These are phyloP conservation scores for Leptinotarsa undecemlineata DNA, from an alignment of 1,140 invertebrate species.

Conservation along the genomic window DNA sequence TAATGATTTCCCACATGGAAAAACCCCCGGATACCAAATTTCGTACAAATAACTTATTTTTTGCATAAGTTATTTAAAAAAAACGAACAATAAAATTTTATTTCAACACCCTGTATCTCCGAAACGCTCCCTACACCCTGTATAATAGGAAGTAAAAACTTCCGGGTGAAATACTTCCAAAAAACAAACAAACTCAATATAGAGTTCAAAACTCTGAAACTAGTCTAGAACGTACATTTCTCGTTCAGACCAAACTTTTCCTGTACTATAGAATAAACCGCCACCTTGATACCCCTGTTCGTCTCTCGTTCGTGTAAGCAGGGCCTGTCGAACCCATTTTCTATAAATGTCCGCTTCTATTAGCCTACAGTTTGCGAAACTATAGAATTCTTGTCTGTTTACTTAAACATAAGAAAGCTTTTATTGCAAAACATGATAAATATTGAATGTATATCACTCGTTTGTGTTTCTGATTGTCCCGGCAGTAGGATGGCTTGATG, in stretches of 20 bases:
- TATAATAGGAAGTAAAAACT: too few species aligned
- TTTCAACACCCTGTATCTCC: too few species aligned
- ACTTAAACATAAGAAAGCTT: constrained; percentile 43
- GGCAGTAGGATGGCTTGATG: constrained; percentile 40
- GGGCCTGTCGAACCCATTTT: constrained; percentile 33
- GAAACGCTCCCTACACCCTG: too few species aligned
- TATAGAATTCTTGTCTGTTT: constrained; percentile 48
- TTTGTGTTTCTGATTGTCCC: constrained; percentile 39
- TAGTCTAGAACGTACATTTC: too few species aligned
- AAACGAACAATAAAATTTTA: too few species aligned
- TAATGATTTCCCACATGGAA: too few species aligned
- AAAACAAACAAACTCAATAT: too few species aligned
- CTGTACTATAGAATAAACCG: not conserved
- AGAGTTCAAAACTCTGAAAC: too few species aligned
- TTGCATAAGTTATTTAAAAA: too few species aligned
- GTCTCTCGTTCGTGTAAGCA: not conserved
- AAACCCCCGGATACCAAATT: too few species aligned
- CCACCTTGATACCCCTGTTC: not conserved
- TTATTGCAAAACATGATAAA: constrained; percentile 40
- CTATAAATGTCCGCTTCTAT: constrained; percentile 51
- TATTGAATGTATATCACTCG: constrained; percentile 40
- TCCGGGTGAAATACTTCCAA: too few species aligned
- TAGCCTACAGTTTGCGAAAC: constrained; percentile 50
- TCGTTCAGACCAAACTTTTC: not conserved
- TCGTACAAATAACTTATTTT: too few species aligned